phyloP scores from a whole-genome alignment of 2,888 invertebrate species.

The Tenthredo livida region DNA sequence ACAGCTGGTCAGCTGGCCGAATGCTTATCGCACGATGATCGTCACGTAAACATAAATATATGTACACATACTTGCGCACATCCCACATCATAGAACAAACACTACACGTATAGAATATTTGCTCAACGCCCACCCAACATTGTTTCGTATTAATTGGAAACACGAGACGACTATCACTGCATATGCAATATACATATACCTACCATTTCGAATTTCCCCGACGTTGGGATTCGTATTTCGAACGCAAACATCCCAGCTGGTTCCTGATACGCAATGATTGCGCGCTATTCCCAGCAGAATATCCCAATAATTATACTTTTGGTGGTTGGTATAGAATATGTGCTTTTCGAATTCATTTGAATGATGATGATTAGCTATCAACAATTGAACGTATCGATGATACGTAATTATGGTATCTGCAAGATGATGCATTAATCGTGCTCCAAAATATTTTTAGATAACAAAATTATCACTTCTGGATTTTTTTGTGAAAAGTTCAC shows the following conservation, averaged over 20 bases:
- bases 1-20: conserved; percentile 8
- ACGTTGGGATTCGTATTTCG: neutral
- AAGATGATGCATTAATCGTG: neutral
- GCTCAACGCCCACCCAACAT: neutral
- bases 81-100: conserved; percentile 10
- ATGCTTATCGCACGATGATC: conserved; percentile 25
- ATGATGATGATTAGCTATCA: neutral
- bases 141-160: conserved; percentile 31
- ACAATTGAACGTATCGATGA: neutral
- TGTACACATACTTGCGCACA: neutral
- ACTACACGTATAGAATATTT: conserved; percentile 21
- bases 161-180: neutral
- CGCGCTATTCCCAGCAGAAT: neutral
- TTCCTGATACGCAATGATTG: neutral
- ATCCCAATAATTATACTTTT: neutral
- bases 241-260: neutral
- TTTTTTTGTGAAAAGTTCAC: conserved; percentile 10
- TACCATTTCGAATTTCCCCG: neutral
- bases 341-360: neutral
- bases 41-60: conserved; percentile 7
- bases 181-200: neutral
- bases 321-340: too few relatives aligned
- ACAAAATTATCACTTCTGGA: neutral
- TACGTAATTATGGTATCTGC: neutral
- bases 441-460: neutral